phyloP scores from a whole-genome alignment of 2,797 vertebrate genomes.

The Peromyscus melanophrys region DNA sequence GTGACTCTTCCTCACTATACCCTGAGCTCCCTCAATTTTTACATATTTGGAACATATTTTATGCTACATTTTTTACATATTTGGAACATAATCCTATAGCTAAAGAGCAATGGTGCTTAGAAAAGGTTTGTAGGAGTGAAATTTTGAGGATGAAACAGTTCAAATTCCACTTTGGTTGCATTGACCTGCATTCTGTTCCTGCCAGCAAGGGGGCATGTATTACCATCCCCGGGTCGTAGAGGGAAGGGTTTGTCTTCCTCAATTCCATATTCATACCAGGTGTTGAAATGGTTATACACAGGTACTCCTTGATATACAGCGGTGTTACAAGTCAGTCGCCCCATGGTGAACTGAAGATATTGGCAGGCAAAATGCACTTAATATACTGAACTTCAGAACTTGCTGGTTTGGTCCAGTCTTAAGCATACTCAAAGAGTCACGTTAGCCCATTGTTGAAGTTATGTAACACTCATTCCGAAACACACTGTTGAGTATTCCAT shows the following conservation, averaged over 20 bases:
- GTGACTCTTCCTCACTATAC: background rate
- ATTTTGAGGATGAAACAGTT: background rate
- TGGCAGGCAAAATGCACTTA: background rate
- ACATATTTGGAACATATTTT: background rate
- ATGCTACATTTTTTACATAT: background rate
- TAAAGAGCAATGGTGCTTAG: background rate
- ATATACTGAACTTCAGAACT: background rate
- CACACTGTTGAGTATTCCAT: background rate
- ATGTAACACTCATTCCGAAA: background rate
- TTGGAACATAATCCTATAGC: background rate
- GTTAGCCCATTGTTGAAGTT: background rate
- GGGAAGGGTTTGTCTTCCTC: background rate
- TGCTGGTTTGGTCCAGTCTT: background rate
- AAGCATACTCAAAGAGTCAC: background rate
- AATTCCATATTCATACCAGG: background rate
- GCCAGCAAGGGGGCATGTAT: background rate
- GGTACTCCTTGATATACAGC: background rate
- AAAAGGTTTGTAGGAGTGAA: background rate
- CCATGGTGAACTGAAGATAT: background rate
- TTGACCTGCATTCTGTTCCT: background rate
- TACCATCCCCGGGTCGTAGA: background rate
- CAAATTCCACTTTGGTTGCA: background rate
- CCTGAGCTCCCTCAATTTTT: background rate
- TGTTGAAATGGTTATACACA: background rate
- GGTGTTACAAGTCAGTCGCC: background rate